These are phyloP conservation scores for Rostratula benghalensis DNA, from an alignment of 2,113 vertebrate genomes.

Conservation along the genomic window DNA sequence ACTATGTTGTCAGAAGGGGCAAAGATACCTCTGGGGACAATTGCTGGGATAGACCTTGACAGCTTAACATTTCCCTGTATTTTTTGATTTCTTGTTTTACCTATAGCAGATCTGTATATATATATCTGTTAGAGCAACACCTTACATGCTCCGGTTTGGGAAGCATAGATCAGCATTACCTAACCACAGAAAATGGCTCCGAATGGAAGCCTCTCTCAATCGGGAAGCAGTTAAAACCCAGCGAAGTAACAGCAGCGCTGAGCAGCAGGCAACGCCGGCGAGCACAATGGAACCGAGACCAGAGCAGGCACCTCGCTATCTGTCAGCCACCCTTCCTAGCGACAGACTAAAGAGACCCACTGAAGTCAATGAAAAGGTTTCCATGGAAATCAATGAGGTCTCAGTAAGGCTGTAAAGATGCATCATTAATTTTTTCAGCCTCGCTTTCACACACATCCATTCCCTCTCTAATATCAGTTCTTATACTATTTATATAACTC, in stretches of 20 bases:
- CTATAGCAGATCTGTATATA: not conserved
- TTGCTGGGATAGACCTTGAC: not conserved
- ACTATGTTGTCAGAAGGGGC: not conserved
- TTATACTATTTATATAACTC: conserved; percentile 64
- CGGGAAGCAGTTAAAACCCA: not conserved
- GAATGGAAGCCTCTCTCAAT: conserved; percentile 18
- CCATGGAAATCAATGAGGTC: conserved; percentile 69
- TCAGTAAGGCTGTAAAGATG: conserved; percentile 63
- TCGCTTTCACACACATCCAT: conserved; percentile 46
- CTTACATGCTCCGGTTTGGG: not conserved
- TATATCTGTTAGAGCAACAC: not conserved
- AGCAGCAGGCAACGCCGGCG: not conserved
- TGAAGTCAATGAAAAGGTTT: conserved; percentile 63
- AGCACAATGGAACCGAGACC: conserved; percentile 11
- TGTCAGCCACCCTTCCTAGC: conserved; percentile 21
- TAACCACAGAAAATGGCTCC: not conserved
- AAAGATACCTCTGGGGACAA: not conserved
- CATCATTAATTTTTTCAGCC: conserved; percentile 68
- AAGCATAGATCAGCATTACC: not conserved
- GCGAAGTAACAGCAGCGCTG: not conserved
- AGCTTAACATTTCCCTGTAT: not conserved
- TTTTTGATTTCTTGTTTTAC: not conserved
- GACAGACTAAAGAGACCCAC: conserved; percentile 25
- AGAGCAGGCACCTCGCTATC: conserved; percentile 33
- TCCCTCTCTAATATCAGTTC: conserved; percentile 51